Conservation (phyloP, 2,888 invertebrate species). For the Diaphora mendica region DNA sequence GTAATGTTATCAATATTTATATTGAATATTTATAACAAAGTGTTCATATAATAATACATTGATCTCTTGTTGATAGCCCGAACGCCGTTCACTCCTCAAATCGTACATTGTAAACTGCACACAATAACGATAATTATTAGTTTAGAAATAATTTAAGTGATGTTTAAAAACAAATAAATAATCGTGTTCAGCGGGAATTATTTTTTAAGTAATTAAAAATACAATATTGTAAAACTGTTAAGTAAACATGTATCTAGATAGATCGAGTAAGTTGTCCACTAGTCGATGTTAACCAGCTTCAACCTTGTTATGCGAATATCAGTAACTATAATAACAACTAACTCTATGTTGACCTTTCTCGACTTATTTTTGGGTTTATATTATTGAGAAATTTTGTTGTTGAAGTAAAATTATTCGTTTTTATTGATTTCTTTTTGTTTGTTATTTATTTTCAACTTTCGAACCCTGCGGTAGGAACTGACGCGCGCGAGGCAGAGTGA, state of each 20-base stretch:
- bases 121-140: slow-evolving; percentile 80
- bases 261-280: slow-evolving; percentile 83
- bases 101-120: slow-evolving; percentile 77
- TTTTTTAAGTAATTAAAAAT: slow-evolving; percentile 80
- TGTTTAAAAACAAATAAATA: slow-evolving; percentile 75
- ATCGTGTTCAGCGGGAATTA: slow-evolving; percentile 85
- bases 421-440: slow-evolving; percentile 65
- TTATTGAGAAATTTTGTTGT: slow-evolving; percentile 76
- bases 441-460: slow-evolving; percentile 70
- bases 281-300: slow-evolving; percentile 83
- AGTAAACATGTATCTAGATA: slow-evolving; percentile 83
- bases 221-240: slow-evolving; percentile 84
- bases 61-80: slow-evolving; percentile 70
- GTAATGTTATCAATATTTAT: slow-evolving; percentile 62
- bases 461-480: slow-evolving; percentile 75
- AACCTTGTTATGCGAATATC: slow-evolving; percentile 80
- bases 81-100: slow-evolving; percentile 60
- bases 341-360: slow-evolving; percentile 76
- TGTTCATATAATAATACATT: slow-evolving; percentile 81
- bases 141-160: slow-evolving; percentile 82
- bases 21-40: slow-evolving; percentile 75
- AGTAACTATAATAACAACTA: slow-evolving; percentile 67
- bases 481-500: slow-evolving; percentile 76
- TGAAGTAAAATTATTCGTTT: slow-evolving; percentile 71
- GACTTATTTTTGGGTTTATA: slow-evolving; percentile 75